Base-by-base conservation (phyloP, 1,140 invertebrate genomes). In the Dermatophagoides farinae region DNA sequence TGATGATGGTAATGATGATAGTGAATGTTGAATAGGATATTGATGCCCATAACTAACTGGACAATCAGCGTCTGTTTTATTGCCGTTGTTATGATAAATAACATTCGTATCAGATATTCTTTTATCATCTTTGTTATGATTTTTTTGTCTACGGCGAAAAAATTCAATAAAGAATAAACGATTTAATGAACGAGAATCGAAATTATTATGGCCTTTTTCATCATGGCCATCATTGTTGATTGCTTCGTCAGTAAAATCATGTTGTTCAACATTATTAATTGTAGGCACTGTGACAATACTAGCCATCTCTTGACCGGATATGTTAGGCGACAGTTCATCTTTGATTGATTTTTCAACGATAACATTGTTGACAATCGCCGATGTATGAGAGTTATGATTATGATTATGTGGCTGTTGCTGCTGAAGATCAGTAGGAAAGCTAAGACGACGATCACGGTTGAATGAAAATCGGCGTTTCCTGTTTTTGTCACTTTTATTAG, bases 361-460 rank as follows among this genome's bases (percentile, higher is more conserved):
- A 14, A 47, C 46, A 23, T 18, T 47, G 46, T 20, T 23, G 46
- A 23, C 18, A 18, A 20, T 4, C 46, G 1, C 11, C 23, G 51
- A 22, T 53, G n/a, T 11, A 31, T 31, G 31, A 31, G 31, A 8
- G 31, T 8, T 23, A 23, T 47, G 46, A 23, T 20, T 2, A 4
- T 47, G 46, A 23, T 20, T 2, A 4, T 47, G 46, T 47, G 6
- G 1, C 8, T 47, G 46, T 47, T 47, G 46, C 46, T 47, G 46
- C 46, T 47, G 46, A 4, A 31, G 31, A 31, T 31, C 31, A 31
- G 31, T 31, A 14, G 53, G 31, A 23, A 55, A 55, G 14, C 53
- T 55, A n/a, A 55, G 12, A 12, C 31, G 12, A 20, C 53, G 53
- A 39, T 55, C 53, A 41, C 53, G 53, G 23, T 55, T 55, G 23